Evolutionary conservation across 2,888 invertebrate genomes (phyloP).

Genomic region (Belgica antarctica): DNA sequence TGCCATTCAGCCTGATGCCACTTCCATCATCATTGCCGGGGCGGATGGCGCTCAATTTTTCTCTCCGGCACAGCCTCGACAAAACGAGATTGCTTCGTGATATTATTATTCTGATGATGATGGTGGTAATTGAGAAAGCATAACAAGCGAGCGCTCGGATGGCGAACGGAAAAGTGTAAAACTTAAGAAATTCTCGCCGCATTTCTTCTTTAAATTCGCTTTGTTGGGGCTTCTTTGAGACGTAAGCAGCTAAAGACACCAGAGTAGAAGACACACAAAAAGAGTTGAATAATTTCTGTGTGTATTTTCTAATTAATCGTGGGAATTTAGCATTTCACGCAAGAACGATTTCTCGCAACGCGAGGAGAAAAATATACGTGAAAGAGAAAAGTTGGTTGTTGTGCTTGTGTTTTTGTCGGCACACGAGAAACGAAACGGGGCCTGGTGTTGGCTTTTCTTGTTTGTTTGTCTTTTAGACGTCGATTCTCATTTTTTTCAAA

Average conservation of each 20-base stretch:
- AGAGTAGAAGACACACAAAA: neutral
- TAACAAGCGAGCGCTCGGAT: neutral
- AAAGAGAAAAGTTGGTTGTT: neutral
- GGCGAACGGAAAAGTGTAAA: conserved; percentile 27
- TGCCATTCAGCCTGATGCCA: conserved; percentile 1
- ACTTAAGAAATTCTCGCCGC: neutral
- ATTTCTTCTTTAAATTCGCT: neutral
- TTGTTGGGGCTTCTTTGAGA: conserved; percentile 8
- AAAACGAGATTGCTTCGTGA: conserved; percentile 22
- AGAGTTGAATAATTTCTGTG: conserved; percentile 38
- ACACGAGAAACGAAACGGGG: no score
- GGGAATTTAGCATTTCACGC: conserved; percentile 43
- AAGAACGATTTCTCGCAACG: conserved; percentile 37
- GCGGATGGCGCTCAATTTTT: conserved; percentile 13
- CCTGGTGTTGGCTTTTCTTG: conserved; percentile 11
- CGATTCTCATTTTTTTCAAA: neutral
- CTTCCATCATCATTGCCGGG: conserved; percentile 12
- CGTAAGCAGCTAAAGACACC: neutral
- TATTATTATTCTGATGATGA: conserved; percentile 39
- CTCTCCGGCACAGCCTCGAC: conserved; percentile 20
- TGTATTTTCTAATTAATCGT: conserved; percentile 44
- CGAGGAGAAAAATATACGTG: neutral
- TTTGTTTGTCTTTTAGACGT: conserved; percentile 10
- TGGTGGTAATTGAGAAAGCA: conserved; percentile 39
- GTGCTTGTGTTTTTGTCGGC: no score